These are phyloP conservation scores for Caranx melampygus DNA, from an alignment of 2,113 vertebrate genomes.

Conservation along the genomic window DNA sequence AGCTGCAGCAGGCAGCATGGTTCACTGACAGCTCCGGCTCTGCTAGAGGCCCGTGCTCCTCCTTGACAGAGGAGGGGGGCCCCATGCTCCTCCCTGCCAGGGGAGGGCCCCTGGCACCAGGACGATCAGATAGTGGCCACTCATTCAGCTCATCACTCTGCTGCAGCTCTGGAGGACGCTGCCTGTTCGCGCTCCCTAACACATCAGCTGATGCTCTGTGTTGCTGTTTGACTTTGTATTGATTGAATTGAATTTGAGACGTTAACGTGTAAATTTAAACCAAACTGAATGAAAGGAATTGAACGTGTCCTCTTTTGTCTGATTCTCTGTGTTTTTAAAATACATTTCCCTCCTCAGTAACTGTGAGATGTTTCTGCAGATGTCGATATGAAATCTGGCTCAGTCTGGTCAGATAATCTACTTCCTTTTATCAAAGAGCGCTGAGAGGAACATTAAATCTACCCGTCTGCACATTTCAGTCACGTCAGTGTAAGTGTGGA, in stretches of 20 bases:
- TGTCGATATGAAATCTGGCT: neutral
- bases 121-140: slow-evolving; percentile 24
- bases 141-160: slow-evolving; percentile 23
- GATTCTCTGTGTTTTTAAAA: neutral
- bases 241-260: slow-evolving; percentile 16
- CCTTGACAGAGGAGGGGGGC: slow-evolving; percentile 28
- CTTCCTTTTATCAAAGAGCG: slow-evolving; percentile 11
- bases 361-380: neutral
- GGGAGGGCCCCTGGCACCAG: slow-evolving; percentile 17
- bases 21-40: slow-evolving; percentile 63
- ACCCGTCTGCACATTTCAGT: slow-evolving; percentile 11
- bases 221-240: slow-evolving; percentile 24
- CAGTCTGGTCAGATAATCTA: neutral
- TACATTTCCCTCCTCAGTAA: neutral
- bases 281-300: slow-evolving; percentile 16
- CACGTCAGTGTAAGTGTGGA: slow-evolving; percentile 15
- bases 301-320: neutral
- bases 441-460: slow-evolving; percentile 26
- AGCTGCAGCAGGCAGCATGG: slow-evolving; percentile 61
- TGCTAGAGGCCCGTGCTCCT: slow-evolving; percentile 14
- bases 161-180: slow-evolving; percentile 50
- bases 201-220: slow-evolving; percentile 7
- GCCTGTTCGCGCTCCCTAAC: slow-evolving; percentile 18
- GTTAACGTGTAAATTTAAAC: neutral
- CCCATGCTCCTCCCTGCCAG: too few relatives aligned